Percentiles rank a stretch among this genome's conserved stretches.
Evolutionary conservation across 1,140 invertebrate species (phyloP).

Genomic region (Lithobius niger): DNA sequence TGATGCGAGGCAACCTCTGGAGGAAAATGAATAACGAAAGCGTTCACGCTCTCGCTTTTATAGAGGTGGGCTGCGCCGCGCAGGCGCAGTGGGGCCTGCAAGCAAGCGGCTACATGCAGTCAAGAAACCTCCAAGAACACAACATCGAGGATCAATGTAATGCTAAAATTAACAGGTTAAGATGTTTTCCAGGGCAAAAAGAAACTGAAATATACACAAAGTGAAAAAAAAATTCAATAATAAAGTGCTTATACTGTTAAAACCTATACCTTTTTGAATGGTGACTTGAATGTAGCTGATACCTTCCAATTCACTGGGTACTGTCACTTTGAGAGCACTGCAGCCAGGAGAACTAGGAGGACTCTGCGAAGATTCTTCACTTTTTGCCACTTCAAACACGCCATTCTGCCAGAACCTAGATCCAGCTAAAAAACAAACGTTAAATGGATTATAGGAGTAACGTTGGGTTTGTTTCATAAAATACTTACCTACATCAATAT

Average conservation of each 20-base stretch:
- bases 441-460: no score
- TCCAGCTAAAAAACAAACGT: slow-evolving; percentile 38
- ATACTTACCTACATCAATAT: neutral
- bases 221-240: slow-evolving; percentile 14
- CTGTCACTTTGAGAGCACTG: slow-evolving; percentile 76
- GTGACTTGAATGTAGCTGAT: slow-evolving; percentile 90
- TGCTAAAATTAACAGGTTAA: no score
- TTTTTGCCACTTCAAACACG: slow-evolving; percentile 92
- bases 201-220: slow-evolving; percentile 15
- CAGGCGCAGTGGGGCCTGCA: no score
- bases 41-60: no score
- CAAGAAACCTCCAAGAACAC: no score
- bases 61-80: no score
- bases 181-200: no score
- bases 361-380: slow-evolving; percentile 45
- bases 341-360: slow-evolving; percentile 39
- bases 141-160: no score
- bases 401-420: slow-evolving; percentile 86
- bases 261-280: slow-evolving; percentile 78
- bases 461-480: slow-evolving; percentile 1
- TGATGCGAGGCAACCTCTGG: no score
- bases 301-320: slow-evolving; percentile 86
- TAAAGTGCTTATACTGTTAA: slow-evolving; percentile 14
- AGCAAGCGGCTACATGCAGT: no score
- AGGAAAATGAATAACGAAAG: no score